A percentile compares a stretch with the other conserved stretches of the same genome.
phyloP scores from a whole-genome alignment of 1,140 invertebrate species.

The Bicyclus anynana region DNA sequence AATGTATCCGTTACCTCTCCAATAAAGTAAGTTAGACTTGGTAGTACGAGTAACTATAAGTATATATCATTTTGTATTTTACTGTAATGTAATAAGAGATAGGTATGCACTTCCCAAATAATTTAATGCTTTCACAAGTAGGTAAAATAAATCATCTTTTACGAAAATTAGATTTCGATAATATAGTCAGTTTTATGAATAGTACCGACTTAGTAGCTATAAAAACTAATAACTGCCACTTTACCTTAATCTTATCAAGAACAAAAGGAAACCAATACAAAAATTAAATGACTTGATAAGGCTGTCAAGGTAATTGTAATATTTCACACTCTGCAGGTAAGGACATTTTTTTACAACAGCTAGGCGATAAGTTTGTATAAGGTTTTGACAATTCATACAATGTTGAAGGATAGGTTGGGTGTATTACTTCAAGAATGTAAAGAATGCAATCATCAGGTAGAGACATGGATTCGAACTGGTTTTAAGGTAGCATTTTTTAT shows the following conservation, averaged over 20 bases:
- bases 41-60: too few relatives aligned
- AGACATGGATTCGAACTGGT: slow-evolving; percentile 13
- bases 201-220: too few relatives aligned
- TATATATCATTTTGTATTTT: too few relatives aligned
- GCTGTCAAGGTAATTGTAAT: neutral
- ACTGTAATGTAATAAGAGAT: too few relatives aligned
- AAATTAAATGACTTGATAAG: neutral
- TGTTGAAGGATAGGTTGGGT: slow-evolving; percentile 5
- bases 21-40: too few relatives aligned
- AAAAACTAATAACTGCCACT: neutral
- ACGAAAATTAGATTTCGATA: too few relatives aligned
- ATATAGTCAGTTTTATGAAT: too few relatives aligned
- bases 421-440: slow-evolving; percentile 17
- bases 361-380: neutral
- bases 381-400: slow-evolving; percentile 9
- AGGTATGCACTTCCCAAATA: too few relatives aligned
- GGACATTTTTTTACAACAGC: neutral
- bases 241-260: neutral
- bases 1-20: too few relatives aligned
- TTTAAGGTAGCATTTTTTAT: slow-evolving; percentile 6
- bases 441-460: slow-evolving; percentile 25
- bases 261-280: neutral
- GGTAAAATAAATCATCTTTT: too few relatives aligned
- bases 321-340: neutral
- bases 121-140: too few relatives aligned